phyloP scores from a whole-genome alignment of 2,888 invertebrate species.

The Arrhopalites spinosus region DNA sequence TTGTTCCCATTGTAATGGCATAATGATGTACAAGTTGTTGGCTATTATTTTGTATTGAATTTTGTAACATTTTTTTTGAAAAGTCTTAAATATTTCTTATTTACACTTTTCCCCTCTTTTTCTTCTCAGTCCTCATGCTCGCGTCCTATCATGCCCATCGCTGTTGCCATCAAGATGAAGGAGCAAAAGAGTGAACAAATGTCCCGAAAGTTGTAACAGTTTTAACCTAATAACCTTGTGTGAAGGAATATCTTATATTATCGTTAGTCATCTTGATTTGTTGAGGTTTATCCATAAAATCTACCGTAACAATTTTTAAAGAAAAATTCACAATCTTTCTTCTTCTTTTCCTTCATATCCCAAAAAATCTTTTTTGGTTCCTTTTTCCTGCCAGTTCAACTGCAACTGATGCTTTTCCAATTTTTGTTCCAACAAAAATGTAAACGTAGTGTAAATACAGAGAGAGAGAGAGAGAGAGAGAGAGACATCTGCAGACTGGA shows the following conservation, averaged over 20 bases:
- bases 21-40: too few species aligned
- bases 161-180: background rate
- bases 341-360: conserved; percentile 1
- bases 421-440: too few species aligned
- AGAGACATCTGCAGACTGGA: background rate
- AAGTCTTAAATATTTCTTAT: background rate
- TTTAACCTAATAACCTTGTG: conserved; percentile 25
- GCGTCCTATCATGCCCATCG: background rate
- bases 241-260: conserved; percentile 4
- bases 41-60: too few species aligned
- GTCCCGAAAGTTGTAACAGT: background rate
- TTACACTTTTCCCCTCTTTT: background rate
- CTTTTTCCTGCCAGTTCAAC: background rate
- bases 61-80: background rate
- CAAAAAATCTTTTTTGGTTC: background rate
- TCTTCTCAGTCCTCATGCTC: conserved; percentile 6
- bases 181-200: background rate
- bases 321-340: conserved; percentile 1
- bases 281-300: conserved; percentile 20
- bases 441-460: too few species aligned
- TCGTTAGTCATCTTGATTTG: conserved; percentile 26
- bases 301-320: conserved; percentile 20
- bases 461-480: background rate
- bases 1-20: too few species aligned
- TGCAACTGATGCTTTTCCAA: too few species aligned